Evolutionary conservation across 2,888 invertebrate genomes (phyloP).

Genomic region (Microplitis manilae): DNA sequence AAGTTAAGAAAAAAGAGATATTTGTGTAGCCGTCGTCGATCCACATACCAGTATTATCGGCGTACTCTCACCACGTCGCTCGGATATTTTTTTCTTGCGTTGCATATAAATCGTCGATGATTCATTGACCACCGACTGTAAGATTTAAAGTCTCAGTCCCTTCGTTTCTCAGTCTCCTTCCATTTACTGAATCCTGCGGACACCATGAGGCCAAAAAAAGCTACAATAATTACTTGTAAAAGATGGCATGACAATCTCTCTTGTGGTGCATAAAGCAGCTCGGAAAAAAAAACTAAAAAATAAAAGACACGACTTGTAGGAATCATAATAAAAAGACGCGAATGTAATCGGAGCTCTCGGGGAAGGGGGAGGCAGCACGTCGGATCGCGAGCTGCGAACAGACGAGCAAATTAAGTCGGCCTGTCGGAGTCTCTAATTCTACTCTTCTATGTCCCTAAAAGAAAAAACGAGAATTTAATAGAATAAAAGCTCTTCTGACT

Average conservation of each 20-base stretch:
- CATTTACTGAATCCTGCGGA: conserved; percentile 4
- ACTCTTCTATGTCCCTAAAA: conserved; percentile 29
- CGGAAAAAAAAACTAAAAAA: conserved; percentile 9
- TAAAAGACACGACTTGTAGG: conserved; percentile 11
- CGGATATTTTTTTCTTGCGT: conserved; percentile 33
- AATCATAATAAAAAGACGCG: conserved; percentile 25
- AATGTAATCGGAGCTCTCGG: conserved; percentile 26
- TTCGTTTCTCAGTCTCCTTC: conserved; percentile 30
- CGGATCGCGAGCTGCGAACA: conserved; percentile 35
- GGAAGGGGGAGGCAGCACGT: conserved; percentile 17
- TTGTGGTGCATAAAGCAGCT: conserved; percentile 6
- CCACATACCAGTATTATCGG: conserved; percentile 43
- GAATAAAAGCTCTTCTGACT: conserved; percentile 33
- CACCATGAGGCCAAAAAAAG: conserved; percentile 34
- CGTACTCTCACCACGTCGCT: conserved; percentile 25
- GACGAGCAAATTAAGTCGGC: conserved; percentile 37
- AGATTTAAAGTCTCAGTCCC: conserved; percentile 37
- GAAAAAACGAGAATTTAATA: conserved; percentile 41
- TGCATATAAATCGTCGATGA: conserved; percentile 44
- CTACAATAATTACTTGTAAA: conserved; percentile 39
- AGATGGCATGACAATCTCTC: conserved; percentile 13
- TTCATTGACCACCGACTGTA: conserved; percentile 38
- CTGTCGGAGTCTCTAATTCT: conserved; percentile 39
- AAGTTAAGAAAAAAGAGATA: conserved; percentile 30
- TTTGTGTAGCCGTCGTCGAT: conserved; percentile 41